These are phyloP conservation scores for Aphelinus certus DNA, from an alignment of 1,140 invertebrate genomes.

Conservation along the genomic window DNA sequence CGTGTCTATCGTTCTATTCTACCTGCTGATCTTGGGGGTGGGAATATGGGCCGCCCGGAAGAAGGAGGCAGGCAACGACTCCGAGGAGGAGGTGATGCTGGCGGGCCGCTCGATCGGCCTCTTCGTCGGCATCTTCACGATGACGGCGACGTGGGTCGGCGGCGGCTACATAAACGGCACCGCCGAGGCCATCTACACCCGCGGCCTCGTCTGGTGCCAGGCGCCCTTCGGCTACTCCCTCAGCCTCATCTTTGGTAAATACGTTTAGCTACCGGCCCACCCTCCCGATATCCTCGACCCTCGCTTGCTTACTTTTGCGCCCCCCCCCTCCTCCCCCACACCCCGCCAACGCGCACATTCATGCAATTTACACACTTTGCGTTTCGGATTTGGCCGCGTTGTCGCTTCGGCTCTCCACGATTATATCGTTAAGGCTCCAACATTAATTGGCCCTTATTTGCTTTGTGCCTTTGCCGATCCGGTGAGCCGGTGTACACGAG, in stretches of 20 bases:
- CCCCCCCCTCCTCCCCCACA: too few species aligned
- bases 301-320: too few species aligned
- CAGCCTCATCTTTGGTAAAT: slow-evolving; percentile 89
- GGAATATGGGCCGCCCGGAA: slow-evolving; percentile 96
- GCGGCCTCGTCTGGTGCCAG: slow-evolving; percentile 94
- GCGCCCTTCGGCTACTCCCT: slow-evolving; percentile 97
- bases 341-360: too few species aligned
- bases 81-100: slow-evolving; percentile 96
- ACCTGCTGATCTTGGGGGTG: slow-evolving; percentile 89
- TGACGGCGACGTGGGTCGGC: slow-evolving; percentile 99
- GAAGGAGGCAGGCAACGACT: slow-evolving; percentile 84
- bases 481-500: too few species aligned
- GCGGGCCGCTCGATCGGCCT: slow-evolving; percentile 95
- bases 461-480: too few species aligned
- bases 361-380: too few species aligned
- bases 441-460: too few species aligned
- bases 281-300: too few species aligned
- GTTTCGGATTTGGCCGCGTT: too few species aligned
- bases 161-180: slow-evolving; percentile 99
- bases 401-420: too few species aligned
- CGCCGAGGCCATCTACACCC: slow-evolving; percentile 93
- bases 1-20: slow-evolving; percentile 93
- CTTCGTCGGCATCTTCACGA: slow-evolving; percentile 97
- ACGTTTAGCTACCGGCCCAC: too few species aligned
- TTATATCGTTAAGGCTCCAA: too few species aligned